Evolutionary conservation across 2,113 vertebrate genomes (phyloP).

Genomic region (Xenopus laevis): DNA sequence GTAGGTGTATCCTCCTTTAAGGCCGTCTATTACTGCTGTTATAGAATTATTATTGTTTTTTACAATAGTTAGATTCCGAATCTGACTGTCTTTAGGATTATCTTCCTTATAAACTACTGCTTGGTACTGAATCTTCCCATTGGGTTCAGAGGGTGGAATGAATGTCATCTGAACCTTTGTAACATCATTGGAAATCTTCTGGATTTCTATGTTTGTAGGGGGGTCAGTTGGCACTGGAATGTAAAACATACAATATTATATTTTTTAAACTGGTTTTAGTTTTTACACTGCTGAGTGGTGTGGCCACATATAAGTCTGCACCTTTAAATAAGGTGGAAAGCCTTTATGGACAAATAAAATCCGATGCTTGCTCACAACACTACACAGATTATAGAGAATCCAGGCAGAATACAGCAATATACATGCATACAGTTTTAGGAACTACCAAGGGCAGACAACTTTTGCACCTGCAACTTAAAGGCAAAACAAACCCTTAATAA

Average conservation of each 20-base stretch:
- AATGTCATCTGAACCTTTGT: slow-evolving; percentile 85
- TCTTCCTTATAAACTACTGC: slow-evolving; percentile 78
- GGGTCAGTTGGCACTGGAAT: slow-evolving; percentile 84
- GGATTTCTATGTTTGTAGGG: slow-evolving; percentile 85
- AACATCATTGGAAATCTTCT: slow-evolving; percentile 82
- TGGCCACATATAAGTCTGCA: too few species aligned
- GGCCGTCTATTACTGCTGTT: slow-evolving; percentile 78
- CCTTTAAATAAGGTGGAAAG: too few species aligned
- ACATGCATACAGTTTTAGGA: too few species aligned
- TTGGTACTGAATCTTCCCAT: slow-evolving; percentile 88
- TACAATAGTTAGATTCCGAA: slow-evolving; percentile 73
- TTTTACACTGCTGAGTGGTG: too few species aligned
- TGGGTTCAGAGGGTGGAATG: slow-evolving; percentile 81
- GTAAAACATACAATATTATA: too few species aligned
- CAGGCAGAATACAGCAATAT: too few species aligned
- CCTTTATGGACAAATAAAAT: too few species aligned
- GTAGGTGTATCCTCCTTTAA: slow-evolving; percentile 90
- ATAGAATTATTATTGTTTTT: slow-evolving; percentile 71
- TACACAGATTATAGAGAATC: too few species aligned
- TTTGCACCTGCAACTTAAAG: too few species aligned
- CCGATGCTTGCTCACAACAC: too few species aligned
- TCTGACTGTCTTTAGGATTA: slow-evolving; percentile 64
- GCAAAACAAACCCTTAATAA: too few species aligned
- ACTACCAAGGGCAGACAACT: too few species aligned
- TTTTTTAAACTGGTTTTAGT: neutral